These are phyloP conservation scores for Hozukius guyotensis DNA, from an alignment of 2,797 vertebrate genomes.

Conservation along the genomic window DNA sequence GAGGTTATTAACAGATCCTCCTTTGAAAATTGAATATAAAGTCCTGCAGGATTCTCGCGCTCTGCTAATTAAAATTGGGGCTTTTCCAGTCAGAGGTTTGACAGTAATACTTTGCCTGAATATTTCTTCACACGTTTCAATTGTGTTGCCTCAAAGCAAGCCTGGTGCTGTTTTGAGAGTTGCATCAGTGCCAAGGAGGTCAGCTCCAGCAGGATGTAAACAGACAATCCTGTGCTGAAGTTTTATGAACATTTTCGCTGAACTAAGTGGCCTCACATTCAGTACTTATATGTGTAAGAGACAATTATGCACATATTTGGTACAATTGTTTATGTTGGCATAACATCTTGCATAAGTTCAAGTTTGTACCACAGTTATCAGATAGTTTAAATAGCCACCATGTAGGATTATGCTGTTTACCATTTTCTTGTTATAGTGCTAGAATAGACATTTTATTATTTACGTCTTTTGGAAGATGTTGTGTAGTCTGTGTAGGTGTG, in stretches of 20 bases:
- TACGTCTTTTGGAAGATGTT: too few relatives aligned
- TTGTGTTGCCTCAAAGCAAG: constrained; percentile 10
- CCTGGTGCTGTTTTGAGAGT: neutral
- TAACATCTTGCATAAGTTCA: too few relatives aligned
- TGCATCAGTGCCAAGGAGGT: constrained; percentile 26
- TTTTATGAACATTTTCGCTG: neutral
- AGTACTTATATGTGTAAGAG: too few relatives aligned
- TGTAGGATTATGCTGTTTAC: too few relatives aligned
- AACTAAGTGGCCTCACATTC: neutral
- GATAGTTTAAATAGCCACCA: too few relatives aligned
- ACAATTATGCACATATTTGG: too few relatives aligned
- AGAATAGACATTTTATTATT: too few relatives aligned
- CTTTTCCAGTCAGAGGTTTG: constrained; percentile 21
- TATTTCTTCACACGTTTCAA: constrained; percentile 13
- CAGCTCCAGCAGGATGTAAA: constrained; percentile 29
- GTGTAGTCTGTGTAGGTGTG: too few relatives aligned
- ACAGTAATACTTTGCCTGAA: neutral
- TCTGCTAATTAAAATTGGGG: constrained; percentile 55
- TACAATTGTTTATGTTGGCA: too few relatives aligned
- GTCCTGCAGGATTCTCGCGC: constrained; percentile 50
- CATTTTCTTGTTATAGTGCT: too few relatives aligned
- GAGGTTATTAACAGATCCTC: constrained; percentile 72
- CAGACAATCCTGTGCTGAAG: neutral
- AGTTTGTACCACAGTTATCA: neutral
- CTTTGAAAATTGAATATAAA: constrained; percentile 66